A percentile compares a stretch with the other conserved stretches of the same genome.
phyloP scores from a whole-genome alignment of 2,888 invertebrate species.

The Eupithecia inturbata region DNA sequence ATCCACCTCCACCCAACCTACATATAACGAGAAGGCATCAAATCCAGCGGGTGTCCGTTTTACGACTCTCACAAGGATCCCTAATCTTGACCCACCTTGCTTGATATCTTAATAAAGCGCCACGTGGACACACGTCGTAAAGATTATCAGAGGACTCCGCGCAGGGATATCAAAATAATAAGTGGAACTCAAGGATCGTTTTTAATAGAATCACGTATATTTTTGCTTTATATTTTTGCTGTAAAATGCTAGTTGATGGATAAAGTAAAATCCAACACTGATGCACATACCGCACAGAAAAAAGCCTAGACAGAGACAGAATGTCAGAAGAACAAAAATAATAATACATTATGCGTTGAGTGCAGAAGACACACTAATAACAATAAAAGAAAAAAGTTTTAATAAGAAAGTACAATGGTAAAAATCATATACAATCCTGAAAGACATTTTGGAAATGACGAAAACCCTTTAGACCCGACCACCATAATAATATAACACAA shows the following conservation, averaged over 20 bases:
- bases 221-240: too few relatives aligned
- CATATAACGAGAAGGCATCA: constrained; percentile 44
- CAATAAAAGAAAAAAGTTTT: not conserved
- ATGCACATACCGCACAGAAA: not conserved
- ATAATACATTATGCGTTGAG: not conserved
- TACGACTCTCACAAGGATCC: constrained; percentile 58
- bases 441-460: not conserved
- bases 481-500: constrained; percentile 20
- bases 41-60: constrained; percentile 66
- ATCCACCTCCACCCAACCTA: constrained; percentile 3
- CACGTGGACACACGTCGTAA: constrained; percentile 62
- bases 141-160: constrained; percentile 50
- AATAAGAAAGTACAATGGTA: not conserved
- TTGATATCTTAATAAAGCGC: constrained; percentile 69
- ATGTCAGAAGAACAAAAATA: not conserved
- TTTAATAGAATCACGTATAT: not conserved
- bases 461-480: not conserved
- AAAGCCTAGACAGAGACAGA: not conserved
- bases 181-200: not conserved
- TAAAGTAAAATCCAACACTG: not conserved
- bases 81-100: constrained; percentile 71
- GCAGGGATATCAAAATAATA: constrained; percentile 16
- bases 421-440: not conserved
- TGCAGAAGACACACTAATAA: not conserved
- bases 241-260: not conserved